Conservation (phyloP, 2,797 vertebrate genomes). For the Labeo calbasu region DNA sequence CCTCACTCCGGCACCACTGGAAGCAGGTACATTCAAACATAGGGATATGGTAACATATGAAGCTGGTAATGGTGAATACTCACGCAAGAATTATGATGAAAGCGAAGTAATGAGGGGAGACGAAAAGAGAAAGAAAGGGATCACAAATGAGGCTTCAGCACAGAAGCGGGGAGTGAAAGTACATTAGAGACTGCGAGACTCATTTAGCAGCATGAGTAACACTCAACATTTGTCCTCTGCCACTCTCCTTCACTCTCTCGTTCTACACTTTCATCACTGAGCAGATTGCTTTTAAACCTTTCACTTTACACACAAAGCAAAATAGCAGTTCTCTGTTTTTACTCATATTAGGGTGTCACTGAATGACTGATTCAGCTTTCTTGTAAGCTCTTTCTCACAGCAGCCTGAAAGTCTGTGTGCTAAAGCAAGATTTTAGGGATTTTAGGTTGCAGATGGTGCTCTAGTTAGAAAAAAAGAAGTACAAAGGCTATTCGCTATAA, state of each 20-base stretch:
- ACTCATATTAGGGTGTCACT: not conserved
- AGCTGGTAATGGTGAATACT: not conserved
- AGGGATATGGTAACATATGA: not conserved
- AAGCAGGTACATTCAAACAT: not conserved
- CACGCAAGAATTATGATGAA: constrained; percentile 2
- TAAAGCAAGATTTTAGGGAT: not conserved
- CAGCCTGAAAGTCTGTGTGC: constrained; percentile 5
- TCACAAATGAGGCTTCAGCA: constrained; percentile 26
- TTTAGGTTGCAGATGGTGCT: constrained; percentile 15
- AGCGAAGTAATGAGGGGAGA: constrained; percentile 11
- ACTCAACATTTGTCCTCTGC: constrained; percentile 16
- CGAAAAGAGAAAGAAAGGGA: constrained; percentile 16
- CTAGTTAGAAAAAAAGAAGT: constrained; percentile 15
- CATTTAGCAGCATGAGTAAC: constrained; percentile 40
- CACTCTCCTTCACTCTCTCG: not conserved
- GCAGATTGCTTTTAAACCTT: constrained; percentile 24
- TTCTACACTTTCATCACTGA: constrained; percentile 11
- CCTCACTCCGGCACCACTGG: not conserved
- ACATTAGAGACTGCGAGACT: constrained; percentile 31
- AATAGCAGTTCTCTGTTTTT: constrained; percentile 17
- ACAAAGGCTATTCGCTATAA: not conserved
- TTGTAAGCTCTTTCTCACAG: not conserved
- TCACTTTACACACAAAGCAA: constrained; percentile 11
- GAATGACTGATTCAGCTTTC: constrained; percentile 36
- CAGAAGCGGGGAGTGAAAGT: constrained; percentile 33